phyloP scores from a whole-genome alignment of 2,113 vertebrate species.

The Lycocorax pyrrhopterus region DNA sequence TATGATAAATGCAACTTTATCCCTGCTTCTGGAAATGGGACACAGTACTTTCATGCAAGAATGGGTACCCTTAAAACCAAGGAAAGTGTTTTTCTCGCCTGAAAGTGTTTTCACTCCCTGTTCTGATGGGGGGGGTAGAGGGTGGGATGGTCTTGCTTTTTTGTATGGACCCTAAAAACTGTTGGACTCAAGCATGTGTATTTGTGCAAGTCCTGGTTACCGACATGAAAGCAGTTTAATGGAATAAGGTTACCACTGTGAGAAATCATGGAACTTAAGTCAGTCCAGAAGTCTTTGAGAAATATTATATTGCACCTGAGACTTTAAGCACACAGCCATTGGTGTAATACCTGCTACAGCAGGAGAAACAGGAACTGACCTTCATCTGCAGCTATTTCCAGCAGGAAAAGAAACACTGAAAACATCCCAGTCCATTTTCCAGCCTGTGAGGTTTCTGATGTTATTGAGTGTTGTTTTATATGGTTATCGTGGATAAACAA shows the following conservation, averaged over 20 bases:
- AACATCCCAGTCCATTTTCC: slow-evolving; percentile 1
- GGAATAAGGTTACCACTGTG: not conserved
- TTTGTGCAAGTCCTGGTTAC: not conserved
- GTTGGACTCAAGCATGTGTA: not conserved
- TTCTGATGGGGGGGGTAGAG: not conserved
- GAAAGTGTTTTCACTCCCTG: not conserved
- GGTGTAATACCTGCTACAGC: slow-evolving; percentile 30
- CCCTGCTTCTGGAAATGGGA: not conserved
- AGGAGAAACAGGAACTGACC: slow-evolving; percentile 6
- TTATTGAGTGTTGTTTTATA: not conserved
- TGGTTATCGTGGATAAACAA: not conserved
- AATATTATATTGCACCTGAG: slow-evolving; percentile 53
- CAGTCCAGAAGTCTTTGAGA: slow-evolving; percentile 45
- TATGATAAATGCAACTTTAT: not conserved
- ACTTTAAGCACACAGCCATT: not conserved
- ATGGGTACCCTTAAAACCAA: not conserved
- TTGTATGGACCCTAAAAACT: not conserved
- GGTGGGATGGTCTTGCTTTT: not conserved
- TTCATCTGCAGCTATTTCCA: slow-evolving; percentile 43
- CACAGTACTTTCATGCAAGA: not conserved
- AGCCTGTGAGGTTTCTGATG: slow-evolving; percentile 24
- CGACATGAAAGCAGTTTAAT: not conserved
- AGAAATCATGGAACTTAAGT: slow-evolving; percentile 34
- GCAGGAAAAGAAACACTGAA: slow-evolving; percentile 12
- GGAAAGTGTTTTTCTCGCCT: not conserved